A percentile compares a stretch with the other conserved stretches of the same genome.
Conservation (phyloP, 1,140 invertebrate genomes). For the Planococcus citri region DNA sequence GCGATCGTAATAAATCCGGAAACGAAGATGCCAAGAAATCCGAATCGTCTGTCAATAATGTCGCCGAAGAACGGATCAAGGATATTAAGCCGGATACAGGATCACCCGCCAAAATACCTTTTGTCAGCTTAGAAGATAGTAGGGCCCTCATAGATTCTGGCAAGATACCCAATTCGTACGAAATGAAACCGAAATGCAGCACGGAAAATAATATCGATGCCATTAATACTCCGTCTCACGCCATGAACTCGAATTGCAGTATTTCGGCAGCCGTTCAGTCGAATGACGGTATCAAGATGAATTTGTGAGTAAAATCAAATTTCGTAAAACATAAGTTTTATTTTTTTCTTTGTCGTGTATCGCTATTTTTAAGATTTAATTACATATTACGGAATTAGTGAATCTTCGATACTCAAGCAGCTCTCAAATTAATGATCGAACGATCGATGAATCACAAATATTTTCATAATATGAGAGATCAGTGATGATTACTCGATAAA, state of each 20-base stretch:
- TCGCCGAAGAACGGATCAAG: background rate
- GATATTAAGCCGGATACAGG: background rate
- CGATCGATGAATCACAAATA: no score
- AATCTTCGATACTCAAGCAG: no score
- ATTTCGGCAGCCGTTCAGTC: slow-evolving; percentile 1
- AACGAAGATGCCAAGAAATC: background rate
- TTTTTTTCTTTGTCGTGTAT: no score
- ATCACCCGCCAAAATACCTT: background rate
- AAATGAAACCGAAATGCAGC: background rate
- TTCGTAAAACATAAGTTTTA: background rate
- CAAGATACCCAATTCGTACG: background rate
- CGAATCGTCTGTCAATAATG: background rate
- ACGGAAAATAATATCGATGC: background rate
- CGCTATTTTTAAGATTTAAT: background rate
- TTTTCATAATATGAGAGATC: no score
- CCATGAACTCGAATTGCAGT: background rate
- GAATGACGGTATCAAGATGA: background rate
- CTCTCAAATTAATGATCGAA: no score
- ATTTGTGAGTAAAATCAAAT: slow-evolving; percentile 11
- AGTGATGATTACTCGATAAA: no score
- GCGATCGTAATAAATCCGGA: background rate
- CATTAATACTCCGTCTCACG: background rate
- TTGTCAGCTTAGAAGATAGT: background rate
- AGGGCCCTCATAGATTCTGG: background rate
- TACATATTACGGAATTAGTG: background rate